phyloP scores from a whole-genome alignment of 1,140 invertebrate species.

The Copidosoma floridanum region DNA sequence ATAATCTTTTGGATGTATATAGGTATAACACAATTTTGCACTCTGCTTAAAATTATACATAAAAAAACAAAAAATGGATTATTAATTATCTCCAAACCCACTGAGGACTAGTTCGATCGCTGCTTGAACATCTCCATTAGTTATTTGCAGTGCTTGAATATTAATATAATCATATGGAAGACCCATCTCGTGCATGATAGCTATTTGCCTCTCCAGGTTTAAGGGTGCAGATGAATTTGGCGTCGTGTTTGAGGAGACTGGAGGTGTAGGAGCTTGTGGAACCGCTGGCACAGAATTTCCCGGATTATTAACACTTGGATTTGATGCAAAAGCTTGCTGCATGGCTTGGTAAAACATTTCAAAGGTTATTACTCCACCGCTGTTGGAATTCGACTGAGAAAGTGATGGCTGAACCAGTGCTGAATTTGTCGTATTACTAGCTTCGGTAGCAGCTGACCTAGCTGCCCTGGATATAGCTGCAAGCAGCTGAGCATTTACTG shows the following conservation, averaged over 20 bases:
- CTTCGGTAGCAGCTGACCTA: slow-evolving; percentile 28
- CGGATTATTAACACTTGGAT: slow-evolving; percentile 26
- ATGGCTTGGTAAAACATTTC: slow-evolving; percentile 63
- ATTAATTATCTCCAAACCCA: slow-evolving; percentile 51
- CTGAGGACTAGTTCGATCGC: slow-evolving; percentile 79
- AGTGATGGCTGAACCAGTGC: slow-evolving; percentile 17
- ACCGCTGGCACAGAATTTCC: slow-evolving; percentile 24
- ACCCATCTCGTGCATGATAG: slow-evolving; percentile 85
- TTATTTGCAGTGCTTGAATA: slow-evolving; percentile 76
- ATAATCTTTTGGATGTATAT: not conserved
- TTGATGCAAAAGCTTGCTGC: slow-evolving; percentile 57
- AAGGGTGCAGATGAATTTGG: slow-evolving; percentile 15
- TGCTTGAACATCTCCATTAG: slow-evolving; percentile 82
- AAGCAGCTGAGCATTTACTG: slow-evolving; percentile 57
- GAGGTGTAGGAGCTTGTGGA: slow-evolving; percentile 18
- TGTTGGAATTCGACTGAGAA: slow-evolving; percentile 28
- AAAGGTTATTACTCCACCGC: slow-evolving; percentile 54
- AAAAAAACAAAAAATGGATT: slow-evolving; percentile 1
- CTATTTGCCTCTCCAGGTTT: slow-evolving; percentile 64
- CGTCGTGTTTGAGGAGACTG: slow-evolving; percentile 30
- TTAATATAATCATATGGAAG: slow-evolving; percentile 83
- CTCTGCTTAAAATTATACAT: not conserved
- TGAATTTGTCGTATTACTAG: not conserved
- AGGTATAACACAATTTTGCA: not conserved
- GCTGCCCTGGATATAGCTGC: slow-evolving; percentile 54